A percentile compares a stretch with the other conserved stretches of the same genome.
Evolutionary conservation across 1,140 invertebrate species (phyloP).

Genomic region (Akabosia matsudoensis): DNA sequence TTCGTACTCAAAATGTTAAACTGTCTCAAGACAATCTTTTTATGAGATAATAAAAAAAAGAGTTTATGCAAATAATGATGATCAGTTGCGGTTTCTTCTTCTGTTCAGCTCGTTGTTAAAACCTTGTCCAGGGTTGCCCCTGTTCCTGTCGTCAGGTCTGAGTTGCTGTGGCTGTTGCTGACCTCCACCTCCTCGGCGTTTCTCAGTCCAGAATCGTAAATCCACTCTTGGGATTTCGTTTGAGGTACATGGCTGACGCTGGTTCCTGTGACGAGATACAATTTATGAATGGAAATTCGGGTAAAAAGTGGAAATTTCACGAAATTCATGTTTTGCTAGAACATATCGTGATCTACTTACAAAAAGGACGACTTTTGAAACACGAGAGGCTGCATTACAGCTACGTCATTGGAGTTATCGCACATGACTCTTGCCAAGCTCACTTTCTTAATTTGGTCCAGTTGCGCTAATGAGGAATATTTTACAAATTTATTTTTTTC

Average conservation of each 20-base stretch:
- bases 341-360: slow-evolving; percentile 49
- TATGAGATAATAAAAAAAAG: not conserved
- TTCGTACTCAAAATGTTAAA: not conserved
- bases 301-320: not conserved
- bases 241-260: slow-evolving; percentile 52
- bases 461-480: slow-evolving; percentile 53
- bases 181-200: slow-evolving; percentile 17
- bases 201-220: slow-evolving; percentile 52
- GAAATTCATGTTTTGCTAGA: not conserved
- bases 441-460: slow-evolving; percentile 57
- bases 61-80: not conserved
- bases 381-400: slow-evolving; percentile 56
- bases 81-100: slow-evolving; percentile 9
- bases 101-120: slow-evolving; percentile 1
- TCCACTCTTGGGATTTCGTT: slow-evolving; percentile 53
- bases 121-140: not conserved
- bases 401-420: slow-evolving; percentile 58
- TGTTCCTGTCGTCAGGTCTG: not conserved
- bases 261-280: slow-evolving; percentile 51
- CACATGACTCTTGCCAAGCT: slow-evolving; percentile 59
- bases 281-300: slow-evolving; percentile 1
- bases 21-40: not conserved
- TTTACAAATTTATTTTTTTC: too few species aligned
- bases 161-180: too few species aligned
- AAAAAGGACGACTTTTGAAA: slow-evolving; percentile 54